A percentile compares a stretch with the other conserved stretches of the same genome.
Evolutionary conservation across 2,888 invertebrate genomes (phyloP).

Genomic region (Platerodrilus igneus): DNA sequence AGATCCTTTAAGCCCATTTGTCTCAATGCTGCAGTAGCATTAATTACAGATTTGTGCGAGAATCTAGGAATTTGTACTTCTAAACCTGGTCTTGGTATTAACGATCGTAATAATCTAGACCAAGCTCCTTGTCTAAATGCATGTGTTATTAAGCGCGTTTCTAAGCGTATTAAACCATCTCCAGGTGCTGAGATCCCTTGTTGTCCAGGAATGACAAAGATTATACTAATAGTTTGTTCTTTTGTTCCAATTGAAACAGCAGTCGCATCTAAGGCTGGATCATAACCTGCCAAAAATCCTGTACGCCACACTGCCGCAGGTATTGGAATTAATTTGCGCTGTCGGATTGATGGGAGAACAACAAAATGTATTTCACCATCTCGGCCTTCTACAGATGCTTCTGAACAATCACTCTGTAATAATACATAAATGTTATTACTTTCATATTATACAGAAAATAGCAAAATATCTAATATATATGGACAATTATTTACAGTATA

Average conservation of each 20-base stretch:
- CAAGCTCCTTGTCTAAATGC: conserved; percentile 66
- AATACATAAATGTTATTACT: conserved; percentile 6
- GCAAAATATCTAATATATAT: no score
- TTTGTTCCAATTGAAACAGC: conserved; percentile 71
- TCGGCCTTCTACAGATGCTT: conserved; percentile 68
- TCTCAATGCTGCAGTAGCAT: conserved; percentile 71
- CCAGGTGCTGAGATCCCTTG: conserved; percentile 76
- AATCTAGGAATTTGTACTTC: conserved; percentile 83
- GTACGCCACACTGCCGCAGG: conserved; percentile 75
- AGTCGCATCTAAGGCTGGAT: conserved; percentile 78
- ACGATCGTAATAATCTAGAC: conserved; percentile 67
- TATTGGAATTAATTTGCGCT: conserved; percentile 74
- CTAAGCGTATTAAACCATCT: conserved; percentile 71
- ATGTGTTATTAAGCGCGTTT: conserved; percentile 63
- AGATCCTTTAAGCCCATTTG: conserved; percentile 78
- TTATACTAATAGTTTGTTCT: conserved; percentile 68
- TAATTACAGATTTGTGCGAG: conserved; percentile 76
- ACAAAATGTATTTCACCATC: conserved; percentile 86
- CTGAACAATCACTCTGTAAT: conserved; percentile 73
- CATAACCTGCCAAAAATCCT: conserved; percentile 80
- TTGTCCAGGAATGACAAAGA: conserved; percentile 81
- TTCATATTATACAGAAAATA: conserved; percentile 1
- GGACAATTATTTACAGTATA: no score
- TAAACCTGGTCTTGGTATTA: conserved; percentile 70
- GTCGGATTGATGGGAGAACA: conserved; percentile 72